phyloP scores from a whole-genome alignment of 2,113 vertebrate genomes.

The Larimichthys polyactis region DNA sequence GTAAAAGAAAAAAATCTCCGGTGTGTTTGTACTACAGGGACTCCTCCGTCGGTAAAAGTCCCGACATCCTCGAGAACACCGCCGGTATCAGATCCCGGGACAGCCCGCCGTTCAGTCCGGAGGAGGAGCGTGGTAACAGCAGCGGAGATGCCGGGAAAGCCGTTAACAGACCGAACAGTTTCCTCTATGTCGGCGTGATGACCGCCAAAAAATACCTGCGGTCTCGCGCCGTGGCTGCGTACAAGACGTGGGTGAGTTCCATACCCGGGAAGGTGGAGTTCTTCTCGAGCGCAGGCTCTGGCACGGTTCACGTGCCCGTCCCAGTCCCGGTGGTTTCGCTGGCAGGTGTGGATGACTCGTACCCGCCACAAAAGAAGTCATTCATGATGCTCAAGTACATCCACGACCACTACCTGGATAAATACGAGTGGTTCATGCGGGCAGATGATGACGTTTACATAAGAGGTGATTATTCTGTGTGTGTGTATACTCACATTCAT shows the following conservation, averaged over 20 bases:
- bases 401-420: conserved; percentile 89
- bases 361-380: conserved; percentile 92
- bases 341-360: conserved; percentile 88
- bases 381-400: conserved; percentile 94
- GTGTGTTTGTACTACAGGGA: conserved; percentile 49
- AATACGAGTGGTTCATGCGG: conserved; percentile 92
- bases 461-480: conserved; percentile 77
- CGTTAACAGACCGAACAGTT: conserved; percentile 1
- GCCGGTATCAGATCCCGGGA: background rate
- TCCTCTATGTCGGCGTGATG: conserved; percentile 73
- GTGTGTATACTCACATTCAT: background rate
- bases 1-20: conserved; percentile 37
- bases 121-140: conserved; percentile 4
- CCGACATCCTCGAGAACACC: background rate
- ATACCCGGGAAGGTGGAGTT: conserved; percentile 67
- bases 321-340: conserved; percentile 52
- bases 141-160: background rate
- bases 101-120: background rate
- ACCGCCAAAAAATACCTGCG: conserved; percentile 67
- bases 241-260: conserved; percentile 53
- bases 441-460: conserved; percentile 91
- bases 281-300: conserved; percentile 49
- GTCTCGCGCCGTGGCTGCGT: conserved; percentile 59
- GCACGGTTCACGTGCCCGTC: background rate
- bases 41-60: conserved; percentile 24